Evolutionary conservation across 2,888 invertebrate species (phyloP), one percentile per base, ranked within the genome.

Genomic region (Elegia similella): DNA sequence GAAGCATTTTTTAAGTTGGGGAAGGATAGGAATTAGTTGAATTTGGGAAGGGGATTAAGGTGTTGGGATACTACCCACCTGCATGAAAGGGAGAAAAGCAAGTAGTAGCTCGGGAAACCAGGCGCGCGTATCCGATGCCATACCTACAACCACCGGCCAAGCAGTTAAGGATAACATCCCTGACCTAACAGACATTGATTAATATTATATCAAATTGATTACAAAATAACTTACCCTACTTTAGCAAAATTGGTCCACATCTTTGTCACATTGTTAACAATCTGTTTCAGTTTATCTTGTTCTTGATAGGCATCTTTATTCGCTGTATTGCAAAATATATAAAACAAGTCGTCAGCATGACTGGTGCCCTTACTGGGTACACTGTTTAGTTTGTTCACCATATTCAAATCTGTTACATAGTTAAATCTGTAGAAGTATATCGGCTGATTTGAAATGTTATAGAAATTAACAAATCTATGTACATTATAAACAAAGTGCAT

Each of bases 241-340:
- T 80, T 88, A 5, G 86, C 86, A 58, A 90, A 89, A 60, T 87
- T 82, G 0, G 86, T 75, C 86, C 87, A 86, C 55, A 88, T 54
- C 63, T 79, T 85, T 0, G 84, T 84, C 30, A 87, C 62, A 30
- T 75, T 68, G 46, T 67, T 70, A 0, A 72, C 70, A 63, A 82
- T 72, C 15, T 73, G 70, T 57, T 76, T 78, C 7, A 69, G 57
- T 0, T 70, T 57, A 1, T 74, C 69, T 7, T 71, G 67, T 2
- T 75, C 59, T 55, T 66, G 63, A 16, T 82, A 82, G n/a, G 67
- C 62, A 50, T 81, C 75, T 53, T 77, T 73, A 32, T 74, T 77
- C 0, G 59, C 56, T 6, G 71, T 67, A 8, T 76, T 72, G 54
- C 78, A 81, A 55, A 87, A 88, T 32, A 81, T 44, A 59, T 87